These are phyloP conservation scores for Arge pagana DNA, from an alignment of 2,888 invertebrate species.

Conservation along the genomic window DNA sequence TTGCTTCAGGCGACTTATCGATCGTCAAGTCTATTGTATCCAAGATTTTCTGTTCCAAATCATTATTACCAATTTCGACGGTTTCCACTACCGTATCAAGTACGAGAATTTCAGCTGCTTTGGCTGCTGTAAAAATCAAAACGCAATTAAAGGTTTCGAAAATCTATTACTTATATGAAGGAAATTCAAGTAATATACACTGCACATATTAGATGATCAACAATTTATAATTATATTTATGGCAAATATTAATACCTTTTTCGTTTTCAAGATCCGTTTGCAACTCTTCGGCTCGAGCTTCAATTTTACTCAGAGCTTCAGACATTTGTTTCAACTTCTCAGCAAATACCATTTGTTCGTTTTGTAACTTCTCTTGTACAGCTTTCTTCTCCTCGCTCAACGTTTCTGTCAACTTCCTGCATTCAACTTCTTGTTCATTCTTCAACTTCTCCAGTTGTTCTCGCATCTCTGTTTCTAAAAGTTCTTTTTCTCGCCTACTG, in stretches of 20 bases:
- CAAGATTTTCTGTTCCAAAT: slow-evolving; percentile 42
- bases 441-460: slow-evolving; percentile 59
- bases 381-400: slow-evolving; percentile 59
- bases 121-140: slow-evolving; percentile 17
- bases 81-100: slow-evolving; percentile 36
- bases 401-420: slow-evolving; percentile 57
- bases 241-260: slow-evolving; percentile 48
- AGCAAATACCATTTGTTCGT: slow-evolving; percentile 52
- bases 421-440: slow-evolving; percentile 56
- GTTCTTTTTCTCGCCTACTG: slow-evolving; percentile 57
- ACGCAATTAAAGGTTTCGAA: slow-evolving; percentile 16
- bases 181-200: slow-evolving; percentile 3
- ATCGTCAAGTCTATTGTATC: slow-evolving; percentile 63
- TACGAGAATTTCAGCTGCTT: slow-evolving; percentile 10
- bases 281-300: slow-evolving; percentile 54
- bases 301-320: slow-evolving; percentile 58
- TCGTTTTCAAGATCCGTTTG: slow-evolving; percentile 57
- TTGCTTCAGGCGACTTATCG: slow-evolving; percentile 55
- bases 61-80: slow-evolving; percentile 24
- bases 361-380: slow-evolving; percentile 45
- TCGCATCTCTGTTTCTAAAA: slow-evolving; percentile 60
- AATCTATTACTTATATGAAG: slow-evolving; percentile 22
- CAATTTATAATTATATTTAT: not conserved
- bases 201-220: not conserved
- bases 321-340: slow-evolving; percentile 53